Evolutionary conservation across 2,113 vertebrate species (phyloP).

Genomic region (Passer domesticus): DNA sequence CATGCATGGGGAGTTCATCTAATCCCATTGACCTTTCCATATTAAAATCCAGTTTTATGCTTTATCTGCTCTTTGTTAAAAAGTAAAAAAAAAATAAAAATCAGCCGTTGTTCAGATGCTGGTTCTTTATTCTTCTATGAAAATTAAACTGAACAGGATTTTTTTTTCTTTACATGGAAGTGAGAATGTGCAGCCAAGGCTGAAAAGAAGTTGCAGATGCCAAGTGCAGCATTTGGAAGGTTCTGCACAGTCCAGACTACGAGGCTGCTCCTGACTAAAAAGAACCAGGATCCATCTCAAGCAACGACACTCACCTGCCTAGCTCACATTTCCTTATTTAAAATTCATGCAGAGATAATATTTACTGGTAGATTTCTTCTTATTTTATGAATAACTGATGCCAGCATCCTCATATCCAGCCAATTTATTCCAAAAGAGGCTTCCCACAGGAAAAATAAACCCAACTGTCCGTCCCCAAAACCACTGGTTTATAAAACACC

Average conservation of each 20-base stretch:
- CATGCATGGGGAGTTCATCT: slow-evolving; percentile 14
- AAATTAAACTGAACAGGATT: neutral
- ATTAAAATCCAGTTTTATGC: slow-evolving; percentile 52
- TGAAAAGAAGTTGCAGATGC: accelerated
- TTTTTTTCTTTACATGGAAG: neutral
- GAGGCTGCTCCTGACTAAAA: neutral
- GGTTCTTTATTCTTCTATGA: neutral
- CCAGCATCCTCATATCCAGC: neutral
- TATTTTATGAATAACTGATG: neutral
- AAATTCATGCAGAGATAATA: neutral
- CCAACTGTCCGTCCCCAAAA: neutral
- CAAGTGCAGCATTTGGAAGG: neutral
- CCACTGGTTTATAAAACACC: neutral
- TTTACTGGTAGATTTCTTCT: neutral
- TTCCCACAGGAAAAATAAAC: neutral
- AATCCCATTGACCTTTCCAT: slow-evolving; percentile 59
- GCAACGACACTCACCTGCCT: neutral
- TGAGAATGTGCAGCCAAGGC: neutral
- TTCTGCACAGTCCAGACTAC: neutral
- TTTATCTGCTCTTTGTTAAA: neutral
- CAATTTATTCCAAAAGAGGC: neutral
- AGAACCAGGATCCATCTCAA: neutral
- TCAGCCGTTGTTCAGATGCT: neutral
- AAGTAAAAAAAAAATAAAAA: neutral
- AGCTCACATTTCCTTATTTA: neutral